These are phyloP conservation scores for Auanema sp. DNA, from an alignment of 2,888 invertebrate genomes.

Conservation along the genomic window DNA sequence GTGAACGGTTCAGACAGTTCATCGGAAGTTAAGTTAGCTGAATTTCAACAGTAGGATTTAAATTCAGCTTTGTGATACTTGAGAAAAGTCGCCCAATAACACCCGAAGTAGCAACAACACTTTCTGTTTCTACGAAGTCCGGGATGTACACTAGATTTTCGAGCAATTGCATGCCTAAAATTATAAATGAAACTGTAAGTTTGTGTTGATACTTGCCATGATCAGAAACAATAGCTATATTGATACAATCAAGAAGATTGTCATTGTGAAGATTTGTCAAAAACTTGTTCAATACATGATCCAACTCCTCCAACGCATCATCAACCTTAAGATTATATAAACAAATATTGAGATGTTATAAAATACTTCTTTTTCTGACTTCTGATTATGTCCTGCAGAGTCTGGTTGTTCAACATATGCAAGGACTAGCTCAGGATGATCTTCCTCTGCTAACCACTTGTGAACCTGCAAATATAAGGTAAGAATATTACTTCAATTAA, in stretches of 20 bases:
- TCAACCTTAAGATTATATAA: slow-evolving; percentile 37
- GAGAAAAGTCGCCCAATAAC: background rate
- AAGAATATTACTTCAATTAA: background rate
- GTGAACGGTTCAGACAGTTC: slow-evolving; percentile 39
- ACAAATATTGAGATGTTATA: too few species aligned
- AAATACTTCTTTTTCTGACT: slow-evolving; percentile 31
- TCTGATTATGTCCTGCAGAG: slow-evolving; percentile 50
- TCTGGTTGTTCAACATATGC: slow-evolving; percentile 61
- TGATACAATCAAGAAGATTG: slow-evolving; percentile 53
- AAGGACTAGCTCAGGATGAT: slow-evolving; percentile 52
- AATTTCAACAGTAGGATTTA: too few species aligned
- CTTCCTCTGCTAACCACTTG: slow-evolving; percentile 41
- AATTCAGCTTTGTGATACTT: background rate
- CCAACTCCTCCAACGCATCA: slow-evolving; percentile 41
- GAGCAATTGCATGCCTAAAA: slow-evolving; percentile 16
- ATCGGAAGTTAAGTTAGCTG: slow-evolving; percentile 31
- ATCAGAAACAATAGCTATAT: slow-evolving; percentile 55
- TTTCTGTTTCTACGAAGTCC: background rate
- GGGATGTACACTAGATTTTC: slow-evolving; percentile 6
- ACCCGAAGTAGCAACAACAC: background rate
- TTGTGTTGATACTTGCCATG: slow-evolving; percentile 38
- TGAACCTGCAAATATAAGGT: slow-evolving; percentile 23
- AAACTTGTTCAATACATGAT: slow-evolving; percentile 46
- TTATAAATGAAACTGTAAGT: background rate
- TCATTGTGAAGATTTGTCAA: slow-evolving; percentile 40